Evolutionary conservation across 2,888 invertebrate genomes (phyloP).

Genomic region (Scelioninae gen. 2): DNA sequence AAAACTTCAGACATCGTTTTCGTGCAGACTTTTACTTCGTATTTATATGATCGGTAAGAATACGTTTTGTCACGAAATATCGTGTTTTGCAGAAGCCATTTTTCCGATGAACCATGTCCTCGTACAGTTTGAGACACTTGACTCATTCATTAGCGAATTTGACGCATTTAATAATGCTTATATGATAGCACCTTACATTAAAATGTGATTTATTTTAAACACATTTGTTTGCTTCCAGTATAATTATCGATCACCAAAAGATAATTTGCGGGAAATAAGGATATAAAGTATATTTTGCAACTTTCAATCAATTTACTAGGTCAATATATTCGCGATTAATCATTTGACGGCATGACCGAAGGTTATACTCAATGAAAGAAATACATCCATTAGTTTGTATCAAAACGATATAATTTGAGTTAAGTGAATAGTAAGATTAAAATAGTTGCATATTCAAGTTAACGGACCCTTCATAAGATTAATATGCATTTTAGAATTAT

Average conservation of each 20-base stretch:
- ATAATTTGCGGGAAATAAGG: conserved; percentile 19
- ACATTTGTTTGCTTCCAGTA: conserved; percentile 4
- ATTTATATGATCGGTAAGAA: conserved; percentile 20
- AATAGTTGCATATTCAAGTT: conserved; percentile 33
- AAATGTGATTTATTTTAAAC: background rate
- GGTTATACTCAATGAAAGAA: conserved; percentile 48
- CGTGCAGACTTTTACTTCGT: conserved; percentile 16
- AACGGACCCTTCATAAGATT: conserved; percentile 9
- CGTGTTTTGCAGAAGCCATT: conserved; percentile 10
- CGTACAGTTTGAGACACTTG: conserved; percentile 20
- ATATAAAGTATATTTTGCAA: conserved; percentile 18
- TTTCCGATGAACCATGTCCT: conserved; percentile 12
- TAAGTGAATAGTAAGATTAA: conserved; percentile 36
- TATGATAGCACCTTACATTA: conserved; percentile 19
- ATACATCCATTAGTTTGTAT: conserved; percentile 48
- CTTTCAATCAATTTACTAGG: conserved; percentile 52
- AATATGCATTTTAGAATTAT: background rate
- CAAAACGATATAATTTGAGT: conserved; percentile 46
- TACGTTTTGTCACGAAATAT: conserved; percentile 35
- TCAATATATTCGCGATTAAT: conserved; percentile 50
- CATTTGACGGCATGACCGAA: conserved; percentile 44
- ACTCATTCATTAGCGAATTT: conserved; percentile 24
- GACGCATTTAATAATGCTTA: conserved; percentile 9
- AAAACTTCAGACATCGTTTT: conserved; percentile 14
- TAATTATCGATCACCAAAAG: conserved; percentile 7